Evolutionary conservation across 2,113 vertebrate genomes (phyloP).

Genomic region (Rhodinocichla rosea): DNA sequence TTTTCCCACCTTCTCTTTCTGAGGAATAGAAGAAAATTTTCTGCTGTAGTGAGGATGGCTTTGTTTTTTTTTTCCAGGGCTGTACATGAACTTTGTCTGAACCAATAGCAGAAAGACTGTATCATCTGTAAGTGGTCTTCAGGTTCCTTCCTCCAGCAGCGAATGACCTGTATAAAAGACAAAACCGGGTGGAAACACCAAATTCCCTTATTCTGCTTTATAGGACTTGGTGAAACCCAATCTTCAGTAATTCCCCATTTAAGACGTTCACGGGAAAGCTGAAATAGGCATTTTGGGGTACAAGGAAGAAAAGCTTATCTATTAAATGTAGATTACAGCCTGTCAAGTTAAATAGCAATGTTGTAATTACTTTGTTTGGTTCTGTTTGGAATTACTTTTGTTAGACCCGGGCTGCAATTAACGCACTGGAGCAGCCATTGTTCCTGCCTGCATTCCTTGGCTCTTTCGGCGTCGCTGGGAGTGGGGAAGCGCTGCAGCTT

Average conservation of each 20-base stretch:
- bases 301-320: conserved; percentile 2
- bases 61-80: neutral
- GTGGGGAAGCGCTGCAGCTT: neutral
- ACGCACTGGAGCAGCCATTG: conserved; percentile 40
- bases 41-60: neutral
- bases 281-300: conserved; percentile 23
- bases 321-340: conserved; percentile 57
- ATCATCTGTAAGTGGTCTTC: neutral
- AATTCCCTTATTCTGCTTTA: neutral
- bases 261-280: neutral
- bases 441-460: conserved; percentile 33
- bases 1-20: neutral
- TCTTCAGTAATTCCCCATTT: neutral
- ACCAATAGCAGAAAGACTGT: neutral
- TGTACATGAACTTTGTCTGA: neutral
- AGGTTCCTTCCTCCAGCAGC: neutral
- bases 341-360: conserved; percentile 33
- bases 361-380: conserved; percentile 58
- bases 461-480: neutral
- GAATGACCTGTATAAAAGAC: neutral
- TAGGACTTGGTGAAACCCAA: neutral
- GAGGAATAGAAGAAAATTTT: neutral
- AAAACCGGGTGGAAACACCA: neutral
- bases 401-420: conserved; percentile 20
- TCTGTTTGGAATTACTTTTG: conserved; percentile 56